Evolutionary conservation across 2,113 vertebrate genomes (phyloP).

Genomic region (Oreochromis tanganicae): DNA sequence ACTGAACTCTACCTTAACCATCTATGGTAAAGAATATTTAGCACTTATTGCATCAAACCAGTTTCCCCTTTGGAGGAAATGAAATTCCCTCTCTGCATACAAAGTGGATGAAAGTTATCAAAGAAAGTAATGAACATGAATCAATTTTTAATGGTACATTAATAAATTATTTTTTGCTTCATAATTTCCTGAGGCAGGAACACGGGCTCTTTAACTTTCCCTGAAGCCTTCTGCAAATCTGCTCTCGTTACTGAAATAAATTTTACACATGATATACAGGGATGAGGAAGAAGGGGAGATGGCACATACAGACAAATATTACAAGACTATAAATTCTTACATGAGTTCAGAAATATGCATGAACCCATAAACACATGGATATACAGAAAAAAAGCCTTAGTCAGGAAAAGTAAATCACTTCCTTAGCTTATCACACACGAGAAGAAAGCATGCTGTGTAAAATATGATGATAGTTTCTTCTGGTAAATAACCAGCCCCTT

Average conservation of each 20-base stretch:
- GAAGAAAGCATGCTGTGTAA: not conserved
- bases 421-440: not conserved
- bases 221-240: not conserved
- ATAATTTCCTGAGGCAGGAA: slow-evolving; percentile 44
- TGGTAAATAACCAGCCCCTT: not conserved
- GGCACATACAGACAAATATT: not conserved
- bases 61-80: slow-evolving; percentile 29
- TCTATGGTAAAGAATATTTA: slow-evolving; percentile 7
- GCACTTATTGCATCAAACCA: not conserved
- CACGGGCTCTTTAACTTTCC: slow-evolving; percentile 6
- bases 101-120: slow-evolving; percentile 53
- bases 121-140: slow-evolving; percentile 55
- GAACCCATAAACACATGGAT: not conserved
- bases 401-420: not conserved
- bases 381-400: not conserved
- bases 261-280: not conserved
- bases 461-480: not conserved
- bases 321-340: not conserved
- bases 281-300: not conserved
- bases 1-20: not conserved
- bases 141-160: slow-evolving; percentile 69
- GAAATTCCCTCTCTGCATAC: slow-evolving; percentile 15
- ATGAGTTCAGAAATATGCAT: not conserved
- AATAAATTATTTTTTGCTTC: slow-evolving; percentile 58
- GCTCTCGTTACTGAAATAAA: slow-evolving; percentile 17